These are phyloP conservation scores for Tipula lateralis DNA, from an alignment of 2,888 invertebrate species.

Conservation along the genomic window DNA sequence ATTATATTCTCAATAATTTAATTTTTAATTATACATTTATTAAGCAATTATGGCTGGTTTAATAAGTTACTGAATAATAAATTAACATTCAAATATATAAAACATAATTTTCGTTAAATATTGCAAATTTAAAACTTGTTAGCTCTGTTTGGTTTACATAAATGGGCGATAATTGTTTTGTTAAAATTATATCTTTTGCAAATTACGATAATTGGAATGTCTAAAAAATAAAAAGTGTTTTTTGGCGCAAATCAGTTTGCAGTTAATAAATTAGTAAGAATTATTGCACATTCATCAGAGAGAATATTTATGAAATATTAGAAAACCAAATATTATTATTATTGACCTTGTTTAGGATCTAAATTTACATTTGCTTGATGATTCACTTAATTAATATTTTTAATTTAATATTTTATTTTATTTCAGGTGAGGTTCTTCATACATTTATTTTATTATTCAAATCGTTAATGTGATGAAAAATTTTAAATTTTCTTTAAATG, in stretches of 20 bases:
- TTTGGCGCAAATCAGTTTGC: neutral
- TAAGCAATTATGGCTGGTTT: neutral
- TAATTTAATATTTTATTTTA: neutral
- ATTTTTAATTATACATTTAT: neutral
- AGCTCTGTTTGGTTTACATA: neutral
- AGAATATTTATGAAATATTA: no score
- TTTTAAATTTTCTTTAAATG: neutral
- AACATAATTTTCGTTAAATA: neutral
- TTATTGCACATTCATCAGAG: neutral
- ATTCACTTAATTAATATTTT: neutral
- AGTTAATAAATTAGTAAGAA: neutral
- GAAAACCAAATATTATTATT: neutral
- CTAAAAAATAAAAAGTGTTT: neutral
- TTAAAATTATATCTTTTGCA: neutral
- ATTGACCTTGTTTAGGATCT: neutral
- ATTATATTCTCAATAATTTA: neutral
- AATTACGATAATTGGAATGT: neutral
- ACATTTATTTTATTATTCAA: neutral
- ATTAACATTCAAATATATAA: neutral
- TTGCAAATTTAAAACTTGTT: neutral
- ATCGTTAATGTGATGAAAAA: neutral
- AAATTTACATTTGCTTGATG: neutral
- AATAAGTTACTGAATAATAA: neutral
- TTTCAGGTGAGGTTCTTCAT: neutral
- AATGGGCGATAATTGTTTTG: neutral